A percentile compares a stretch with the other conserved stretches of the same genome.
Conservation (phyloP, 2,797 vertebrate species). For the Anguilla anguilla region DNA sequence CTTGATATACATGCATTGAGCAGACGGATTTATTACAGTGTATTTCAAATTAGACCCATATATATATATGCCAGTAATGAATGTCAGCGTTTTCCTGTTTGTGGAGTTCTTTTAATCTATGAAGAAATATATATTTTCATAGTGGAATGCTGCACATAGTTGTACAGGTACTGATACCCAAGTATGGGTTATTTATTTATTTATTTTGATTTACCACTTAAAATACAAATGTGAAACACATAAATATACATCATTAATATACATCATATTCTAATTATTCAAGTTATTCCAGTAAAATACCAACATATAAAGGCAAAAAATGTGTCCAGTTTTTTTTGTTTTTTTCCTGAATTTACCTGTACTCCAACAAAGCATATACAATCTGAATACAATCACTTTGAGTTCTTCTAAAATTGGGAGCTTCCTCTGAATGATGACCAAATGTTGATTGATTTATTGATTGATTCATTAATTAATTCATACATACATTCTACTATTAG, state of each 20-base stretch:
- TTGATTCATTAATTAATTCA: neutral
- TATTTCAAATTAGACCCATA: neutral
- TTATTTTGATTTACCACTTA: neutral
- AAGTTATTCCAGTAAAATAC: neutral
- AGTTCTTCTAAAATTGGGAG: neutral
- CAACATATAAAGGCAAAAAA: neutral
- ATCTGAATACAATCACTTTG: too few relatives aligned
- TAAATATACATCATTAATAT: neutral
- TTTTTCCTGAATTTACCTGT: neutral
- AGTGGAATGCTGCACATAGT: neutral
- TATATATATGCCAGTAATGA: conserved; percentile 9
- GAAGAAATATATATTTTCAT: neutral
- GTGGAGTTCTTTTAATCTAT: neutral
- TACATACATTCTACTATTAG: neutral
- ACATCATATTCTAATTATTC: neutral
- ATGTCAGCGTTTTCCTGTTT: neutral
- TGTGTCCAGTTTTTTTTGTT: neutral
- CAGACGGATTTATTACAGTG: neutral
- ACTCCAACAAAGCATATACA: neutral
- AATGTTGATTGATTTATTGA: neutral
- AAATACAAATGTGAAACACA: neutral
- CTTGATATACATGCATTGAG: conserved; percentile 11
- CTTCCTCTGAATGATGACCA: neutral
- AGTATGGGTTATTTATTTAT: neutral
- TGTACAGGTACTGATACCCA: neutral